Evolutionary conservation across 2,113 vertebrate species (phyloP).

Genomic region (Apodemus sylvaticus): DNA sequence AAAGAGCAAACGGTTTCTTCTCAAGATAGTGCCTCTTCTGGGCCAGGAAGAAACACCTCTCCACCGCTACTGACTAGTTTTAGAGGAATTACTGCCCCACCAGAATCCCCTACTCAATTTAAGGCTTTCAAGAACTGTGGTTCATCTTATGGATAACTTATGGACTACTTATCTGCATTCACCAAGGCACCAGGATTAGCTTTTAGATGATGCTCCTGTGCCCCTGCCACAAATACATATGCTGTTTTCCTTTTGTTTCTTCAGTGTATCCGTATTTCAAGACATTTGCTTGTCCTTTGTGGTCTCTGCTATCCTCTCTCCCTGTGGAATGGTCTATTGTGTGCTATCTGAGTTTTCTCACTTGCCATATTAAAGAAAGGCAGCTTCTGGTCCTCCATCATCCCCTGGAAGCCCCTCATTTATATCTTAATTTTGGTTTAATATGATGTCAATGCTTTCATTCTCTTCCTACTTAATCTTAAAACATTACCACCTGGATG

Average conservation of each 20-base stretch:
- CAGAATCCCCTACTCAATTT: neutral
- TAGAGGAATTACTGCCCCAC: neutral
- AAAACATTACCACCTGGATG: neutral
- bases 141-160: neutral
- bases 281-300: neutral
- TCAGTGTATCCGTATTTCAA: neutral
- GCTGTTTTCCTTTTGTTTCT: neutral
- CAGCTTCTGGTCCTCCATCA: neutral
- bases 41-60: neutral
- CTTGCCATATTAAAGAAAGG: neutral
- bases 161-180: neutral
- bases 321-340: neutral
- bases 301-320: neutral
- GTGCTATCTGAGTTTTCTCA: neutral
- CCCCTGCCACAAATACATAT: neutral
- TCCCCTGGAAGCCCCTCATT: neutral
- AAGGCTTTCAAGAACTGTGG: neutral
- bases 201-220: neutral
- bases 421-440: conserved; percentile 42
- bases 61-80: neutral
- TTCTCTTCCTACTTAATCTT: conserved; percentile 18
- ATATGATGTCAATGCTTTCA: neutral
- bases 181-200: neutral
- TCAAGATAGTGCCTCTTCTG: neutral
- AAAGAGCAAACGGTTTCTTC: neutral